These are phyloP conservation scores for Busseola fusca DNA, from an alignment of 2,888 invertebrate species.

Conservation along the genomic window DNA sequence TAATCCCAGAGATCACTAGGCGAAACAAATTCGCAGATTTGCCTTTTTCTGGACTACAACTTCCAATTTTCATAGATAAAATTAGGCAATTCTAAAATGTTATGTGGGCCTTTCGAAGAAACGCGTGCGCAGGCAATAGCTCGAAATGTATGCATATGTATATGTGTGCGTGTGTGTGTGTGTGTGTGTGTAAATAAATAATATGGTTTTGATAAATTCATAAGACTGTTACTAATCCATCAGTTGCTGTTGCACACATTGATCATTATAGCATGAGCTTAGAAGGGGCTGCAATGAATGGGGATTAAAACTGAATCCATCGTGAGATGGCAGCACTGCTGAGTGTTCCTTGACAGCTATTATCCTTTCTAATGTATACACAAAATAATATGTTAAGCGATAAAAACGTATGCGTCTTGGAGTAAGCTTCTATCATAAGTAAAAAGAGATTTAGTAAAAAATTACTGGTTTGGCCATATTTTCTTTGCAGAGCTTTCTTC, in stretches of 20 bases:
- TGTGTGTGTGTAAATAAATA: background rate
- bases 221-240: background rate
- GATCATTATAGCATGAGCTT: background rate
- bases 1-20: background rate
- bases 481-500: background rate
- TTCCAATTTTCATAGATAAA: background rate
- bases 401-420: background rate
- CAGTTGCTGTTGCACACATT: background rate
- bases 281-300: background rate
- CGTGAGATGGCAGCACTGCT: conserved; percentile 3
- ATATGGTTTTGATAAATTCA: background rate
- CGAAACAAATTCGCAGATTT: background rate
- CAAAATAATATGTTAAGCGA: background rate
- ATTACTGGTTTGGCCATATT: background rate
- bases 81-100: background rate
- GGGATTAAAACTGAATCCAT: conserved; percentile 1
- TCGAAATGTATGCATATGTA: background rate
- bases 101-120: background rate
- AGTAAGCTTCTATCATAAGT: background rate
- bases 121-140: conserved; percentile 4
- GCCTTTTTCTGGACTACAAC: background rate
- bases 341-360: background rate
- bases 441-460: background rate
- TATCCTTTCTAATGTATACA: background rate
- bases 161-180: background rate